phyloP scores from a whole-genome alignment of 2,888 invertebrate species.

The Tanaodytes sp. region DNA sequence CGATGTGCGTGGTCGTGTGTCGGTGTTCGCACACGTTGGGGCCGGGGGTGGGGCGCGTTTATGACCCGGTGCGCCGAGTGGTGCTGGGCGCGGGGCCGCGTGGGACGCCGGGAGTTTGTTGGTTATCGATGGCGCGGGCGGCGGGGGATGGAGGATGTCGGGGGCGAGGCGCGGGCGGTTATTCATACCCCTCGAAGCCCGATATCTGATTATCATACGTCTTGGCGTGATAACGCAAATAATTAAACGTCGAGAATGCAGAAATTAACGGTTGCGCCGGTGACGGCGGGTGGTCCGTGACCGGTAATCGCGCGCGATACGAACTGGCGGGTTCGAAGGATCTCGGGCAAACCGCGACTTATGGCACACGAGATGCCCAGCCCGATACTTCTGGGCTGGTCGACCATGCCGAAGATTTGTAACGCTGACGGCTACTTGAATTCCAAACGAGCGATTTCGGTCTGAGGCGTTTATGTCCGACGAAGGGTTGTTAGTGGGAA shows the following conservation, averaged over 20 bases:
- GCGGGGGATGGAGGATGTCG: slow-evolving; percentile 55
- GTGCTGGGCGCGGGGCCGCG: slow-evolving; percentile 10
- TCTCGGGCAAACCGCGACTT: slow-evolving; percentile 13
- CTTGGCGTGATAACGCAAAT: slow-evolving; percentile 67
- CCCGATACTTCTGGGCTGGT: slow-evolving; percentile 26
- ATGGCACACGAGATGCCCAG: slow-evolving; percentile 18
- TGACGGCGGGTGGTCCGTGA: slow-evolving; percentile 48
- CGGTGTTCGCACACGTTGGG: background rate
- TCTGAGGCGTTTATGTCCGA: too few relatives aligned
- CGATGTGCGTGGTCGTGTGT: slow-evolving; percentile 61
- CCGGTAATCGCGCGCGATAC: slow-evolving; percentile 20
- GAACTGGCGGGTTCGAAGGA: slow-evolving; percentile 37
- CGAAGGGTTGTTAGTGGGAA: too few relatives aligned
- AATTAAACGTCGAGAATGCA: slow-evolving; percentile 64
- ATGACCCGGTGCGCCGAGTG: background rate
- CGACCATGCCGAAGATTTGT: slow-evolving; percentile 18
- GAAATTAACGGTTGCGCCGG: slow-evolving; percentile 48
- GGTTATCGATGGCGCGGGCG: slow-evolving; percentile 37
- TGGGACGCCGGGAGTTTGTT: slow-evolving; percentile 41
- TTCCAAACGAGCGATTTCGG: too few relatives aligned
- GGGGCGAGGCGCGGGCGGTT: slow-evolving; percentile 47
- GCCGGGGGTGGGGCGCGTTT: background rate
- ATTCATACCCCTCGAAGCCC: slow-evolving; percentile 64
- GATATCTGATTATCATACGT: slow-evolving; percentile 71
- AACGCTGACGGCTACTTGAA: background rate